Evolutionary conservation across 1,140 invertebrate genomes (phyloP).

Genomic region (Leptinotarsa defecta): DNA sequence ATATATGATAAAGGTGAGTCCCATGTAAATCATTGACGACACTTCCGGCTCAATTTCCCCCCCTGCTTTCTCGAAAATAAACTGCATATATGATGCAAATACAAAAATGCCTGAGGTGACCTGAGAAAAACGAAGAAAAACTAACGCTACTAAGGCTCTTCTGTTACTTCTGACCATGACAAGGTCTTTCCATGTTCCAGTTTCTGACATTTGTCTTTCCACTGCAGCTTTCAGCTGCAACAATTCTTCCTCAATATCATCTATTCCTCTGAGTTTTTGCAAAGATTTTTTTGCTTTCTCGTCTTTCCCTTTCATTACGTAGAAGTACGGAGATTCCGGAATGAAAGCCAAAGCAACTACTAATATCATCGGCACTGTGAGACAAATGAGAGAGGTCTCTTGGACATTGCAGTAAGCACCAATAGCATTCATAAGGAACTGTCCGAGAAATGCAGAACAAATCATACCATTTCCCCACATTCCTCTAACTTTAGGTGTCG

Average conservation of each 20-base stretch:
- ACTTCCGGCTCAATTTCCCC: constrained; percentile 44
- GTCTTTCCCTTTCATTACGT: constrained; percentile 38
- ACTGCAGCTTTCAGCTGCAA: constrained; percentile 34
- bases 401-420: constrained; percentile 33
- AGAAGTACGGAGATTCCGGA: constrained; percentile 50
- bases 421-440: constrained; percentile 54
- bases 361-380: constrained; percentile 43
- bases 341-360: constrained; percentile 52
- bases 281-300: constrained; percentile 36
- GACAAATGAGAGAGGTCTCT: constrained; percentile 31
- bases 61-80: constrained; percentile 44
- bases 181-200: constrained; percentile 49
- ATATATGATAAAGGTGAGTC: constrained; percentile 72
- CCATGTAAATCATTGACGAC: constrained; percentile 48
- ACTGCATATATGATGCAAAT: constrained; percentile 41
- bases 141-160: constrained; percentile 35
- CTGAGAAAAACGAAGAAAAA: constrained; percentile 35
- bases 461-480: constrained; percentile 56
- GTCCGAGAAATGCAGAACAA: constrained; percentile 58
- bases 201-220: constrained; percentile 43
- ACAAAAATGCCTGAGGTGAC: constrained; percentile 27
- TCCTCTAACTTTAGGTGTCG: constrained; percentile 44
- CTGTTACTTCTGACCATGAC: constrained; percentile 37
- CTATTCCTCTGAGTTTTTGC: constrained; percentile 30
- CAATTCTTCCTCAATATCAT: constrained; percentile 42